Evolutionary conservation across 2,113 vertebrate genomes (phyloP).

Genomic region (Macroglossus sobrinus): DNA sequence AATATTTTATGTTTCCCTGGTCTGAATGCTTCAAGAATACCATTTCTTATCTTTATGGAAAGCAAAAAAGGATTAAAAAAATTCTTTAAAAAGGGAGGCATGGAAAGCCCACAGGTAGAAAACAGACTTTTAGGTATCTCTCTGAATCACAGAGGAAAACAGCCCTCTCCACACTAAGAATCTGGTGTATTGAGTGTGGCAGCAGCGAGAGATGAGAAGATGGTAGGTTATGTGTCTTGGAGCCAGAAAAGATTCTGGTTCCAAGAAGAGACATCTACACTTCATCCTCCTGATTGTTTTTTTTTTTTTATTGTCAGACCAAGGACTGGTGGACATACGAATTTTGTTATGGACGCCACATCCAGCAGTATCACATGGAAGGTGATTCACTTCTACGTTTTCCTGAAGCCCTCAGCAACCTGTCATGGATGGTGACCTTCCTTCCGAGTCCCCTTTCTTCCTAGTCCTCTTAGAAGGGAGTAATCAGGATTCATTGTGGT

Average conservation of each 20-base stretch:
- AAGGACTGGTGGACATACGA: conserved; percentile 99
- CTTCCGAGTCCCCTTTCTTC: background rate
- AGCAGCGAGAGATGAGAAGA: background rate
- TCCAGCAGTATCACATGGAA: conserved; percentile 95
- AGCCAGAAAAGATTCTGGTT: background rate
- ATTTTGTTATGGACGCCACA: conserved; percentile 92
- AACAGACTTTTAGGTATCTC: background rate
- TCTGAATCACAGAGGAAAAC: background rate
- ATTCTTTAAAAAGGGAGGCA: background rate
- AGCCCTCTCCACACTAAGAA: background rate
- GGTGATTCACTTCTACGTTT: conserved; percentile 75
- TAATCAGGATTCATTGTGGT: background rate
- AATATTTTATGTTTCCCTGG: background rate
- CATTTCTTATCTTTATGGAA: background rate
- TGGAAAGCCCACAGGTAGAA: background rate
- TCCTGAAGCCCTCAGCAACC: conserved; percentile 30
- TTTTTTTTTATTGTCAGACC: conserved; percentile 83
- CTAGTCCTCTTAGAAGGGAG: background rate
- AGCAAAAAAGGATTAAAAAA: background rate
- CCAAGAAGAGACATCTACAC: background rate
- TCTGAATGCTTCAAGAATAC: background rate
- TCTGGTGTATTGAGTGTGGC: background rate
- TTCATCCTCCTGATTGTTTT: background rate
- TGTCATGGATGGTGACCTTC: background rate
- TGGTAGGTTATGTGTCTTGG: background rate